These are phyloP conservation scores for Apodemia hepburni DNA, from an alignment of 2,888 invertebrate species.

Conservation along the genomic window DNA sequence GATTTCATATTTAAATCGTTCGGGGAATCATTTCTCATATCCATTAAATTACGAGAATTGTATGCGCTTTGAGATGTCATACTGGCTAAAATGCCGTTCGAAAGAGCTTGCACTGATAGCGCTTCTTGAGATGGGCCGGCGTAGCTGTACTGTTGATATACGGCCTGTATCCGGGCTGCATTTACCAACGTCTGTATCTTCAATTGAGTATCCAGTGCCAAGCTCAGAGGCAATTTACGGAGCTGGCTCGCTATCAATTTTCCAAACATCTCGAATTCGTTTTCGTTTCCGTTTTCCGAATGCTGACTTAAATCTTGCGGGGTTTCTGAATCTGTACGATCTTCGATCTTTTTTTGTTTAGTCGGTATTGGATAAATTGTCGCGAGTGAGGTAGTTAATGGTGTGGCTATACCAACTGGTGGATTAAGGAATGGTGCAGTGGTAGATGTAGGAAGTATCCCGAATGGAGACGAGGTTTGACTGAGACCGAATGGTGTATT, in stretches of 20 bases:
- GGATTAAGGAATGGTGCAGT: constrained; percentile 67
- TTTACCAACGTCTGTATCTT: constrained; percentile 72
- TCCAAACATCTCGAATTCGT: constrained; percentile 75
- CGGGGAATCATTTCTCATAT: constrained; percentile 57
- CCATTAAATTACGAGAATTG: constrained; percentile 49
- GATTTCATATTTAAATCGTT: constrained; percentile 61
- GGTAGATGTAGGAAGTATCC: constrained; percentile 61
- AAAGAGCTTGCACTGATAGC: constrained; percentile 66
- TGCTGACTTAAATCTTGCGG: constrained; percentile 73
- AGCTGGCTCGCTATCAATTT: constrained; percentile 71
- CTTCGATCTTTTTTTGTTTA: constrained; percentile 68
- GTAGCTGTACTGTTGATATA: constrained; percentile 72
- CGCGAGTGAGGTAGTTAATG: constrained; percentile 66
- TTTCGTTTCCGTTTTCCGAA: constrained; percentile 67
- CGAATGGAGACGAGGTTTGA: constrained; percentile 56
- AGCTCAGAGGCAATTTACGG: constrained; percentile 63
- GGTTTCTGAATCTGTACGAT: constrained; percentile 55
- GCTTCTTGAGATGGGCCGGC: constrained; percentile 72
- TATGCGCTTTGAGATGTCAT: constrained; percentile 61
- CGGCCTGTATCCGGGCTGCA: constrained; percentile 69
- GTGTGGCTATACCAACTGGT: constrained; percentile 72
- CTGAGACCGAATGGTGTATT: constrained; percentile 68
- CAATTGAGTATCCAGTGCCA: constrained; percentile 69
- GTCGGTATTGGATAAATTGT: constrained; percentile 66
- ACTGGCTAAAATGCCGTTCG: constrained; percentile 68